phyloP scores from a whole-genome alignment of 2,888 invertebrate genomes.

The Synergus gifuensis region DNA sequence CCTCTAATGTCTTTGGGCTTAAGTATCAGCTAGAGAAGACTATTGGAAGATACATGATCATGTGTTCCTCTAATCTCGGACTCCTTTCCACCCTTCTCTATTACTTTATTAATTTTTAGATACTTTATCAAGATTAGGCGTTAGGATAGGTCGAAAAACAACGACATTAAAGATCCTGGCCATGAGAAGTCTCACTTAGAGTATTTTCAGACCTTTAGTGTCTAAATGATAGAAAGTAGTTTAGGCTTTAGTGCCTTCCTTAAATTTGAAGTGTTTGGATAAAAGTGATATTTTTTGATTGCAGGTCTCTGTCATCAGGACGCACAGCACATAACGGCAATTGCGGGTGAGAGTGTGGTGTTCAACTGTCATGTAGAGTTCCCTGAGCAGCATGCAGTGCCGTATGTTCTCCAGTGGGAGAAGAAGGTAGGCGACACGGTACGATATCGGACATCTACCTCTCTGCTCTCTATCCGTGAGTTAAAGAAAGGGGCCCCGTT shows the following conservation, averaged over 20 bases:
- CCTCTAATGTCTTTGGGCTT: conserved; percentile 54
- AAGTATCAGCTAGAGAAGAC: neutral
- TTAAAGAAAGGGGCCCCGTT: conserved; percentile 73
- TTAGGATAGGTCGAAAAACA: neutral
- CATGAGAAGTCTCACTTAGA: too few species aligned
- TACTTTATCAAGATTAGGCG: neutral
- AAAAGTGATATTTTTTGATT: conserved; percentile 63
- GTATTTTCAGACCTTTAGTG: too few species aligned
- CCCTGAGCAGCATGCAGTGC: conserved; percentile 96
- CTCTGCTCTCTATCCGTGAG: conserved; percentile 78
- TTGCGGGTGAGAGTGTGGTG: conserved; percentile 97
- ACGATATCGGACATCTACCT: conserved; percentile 83
- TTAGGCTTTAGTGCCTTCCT: too few species aligned
- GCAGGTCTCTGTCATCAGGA: conserved; percentile 89
- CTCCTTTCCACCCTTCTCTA: neutral
- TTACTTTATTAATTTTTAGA: neutral
- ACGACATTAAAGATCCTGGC: too few species aligned
- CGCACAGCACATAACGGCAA: conserved; percentile 98
- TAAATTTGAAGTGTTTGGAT: too few species aligned
- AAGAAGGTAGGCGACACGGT: conserved; percentile 99
- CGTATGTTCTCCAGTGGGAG: conserved; percentile 99
- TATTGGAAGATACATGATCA: conserved; percentile 35
- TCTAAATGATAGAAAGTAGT: too few species aligned
- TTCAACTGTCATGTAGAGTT: conserved; percentile 99
- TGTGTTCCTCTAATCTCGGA: conserved; percentile 30